Base-by-base conservation (phyloP, 2,888 invertebrate species). In the Bursaphelenchus okinawaensis region DNA sequence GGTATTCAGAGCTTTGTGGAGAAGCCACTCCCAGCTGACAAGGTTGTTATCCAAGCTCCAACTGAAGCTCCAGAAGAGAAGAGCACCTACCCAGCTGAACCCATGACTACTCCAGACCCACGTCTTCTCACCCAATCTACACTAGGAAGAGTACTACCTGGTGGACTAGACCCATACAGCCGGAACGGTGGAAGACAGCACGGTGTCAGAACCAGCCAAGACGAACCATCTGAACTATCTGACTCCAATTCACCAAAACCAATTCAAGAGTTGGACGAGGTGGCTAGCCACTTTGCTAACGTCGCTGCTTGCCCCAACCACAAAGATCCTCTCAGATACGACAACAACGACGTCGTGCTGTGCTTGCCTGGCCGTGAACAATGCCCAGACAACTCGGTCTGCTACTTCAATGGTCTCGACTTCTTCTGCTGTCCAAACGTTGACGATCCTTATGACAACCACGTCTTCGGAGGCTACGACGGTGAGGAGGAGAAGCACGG, bases 391-490 rank as follows among this genome's bases (percentile, higher is more conserved):
- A 70, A 73, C 55, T 75, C 79, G 3, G 77, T 76, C 16, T 81
- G 81, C 70, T 81, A 75, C 67, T 81, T 81, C 78, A 81, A 81
- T 69, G 81, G 81, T 56, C 62, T 81, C 63, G 79, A 81, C 68
- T 81, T 73, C 75, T 79, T 77, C 73, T 81, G 81, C 62, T 81
- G 81, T 40, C 81, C 82, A 54, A 79, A 80, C 54, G 73, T 71
- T 27, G 79, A 75, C 50, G 80, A 81, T 71, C 81, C 81, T 22
- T 81, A 81, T 70, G 81, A 82, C 59, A 74, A 76, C 63, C 81
- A 75, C 65, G 64, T 76, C 19, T 75, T 75, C 63, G 74, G 68
- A 0, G 75, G 79, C 59, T 80, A 79, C 61, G 79, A 76, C 56
- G 79, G 80, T 23, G 79, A 79, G 40, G 79, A 79, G 65, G 67